Conservation (phyloP, 2,797 vertebrate genomes). For the Otolemur crassicaudatus region DNA sequence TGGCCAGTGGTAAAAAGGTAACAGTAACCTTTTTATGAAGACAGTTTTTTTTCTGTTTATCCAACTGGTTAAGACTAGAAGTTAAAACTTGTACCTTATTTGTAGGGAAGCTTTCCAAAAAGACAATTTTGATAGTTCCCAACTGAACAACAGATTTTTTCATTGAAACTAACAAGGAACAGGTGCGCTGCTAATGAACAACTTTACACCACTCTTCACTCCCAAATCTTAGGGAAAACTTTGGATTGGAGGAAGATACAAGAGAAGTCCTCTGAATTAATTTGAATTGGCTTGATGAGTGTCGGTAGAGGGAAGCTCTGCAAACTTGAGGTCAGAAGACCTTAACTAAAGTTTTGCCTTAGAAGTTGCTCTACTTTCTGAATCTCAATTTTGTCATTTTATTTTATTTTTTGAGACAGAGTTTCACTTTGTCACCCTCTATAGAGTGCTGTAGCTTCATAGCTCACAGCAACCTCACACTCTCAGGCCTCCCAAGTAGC, state of each 20-base stretch:
- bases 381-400: conserved; percentile 44
- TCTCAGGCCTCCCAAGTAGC: no score
- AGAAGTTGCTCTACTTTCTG: neutral
- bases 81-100: neutral
- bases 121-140: neutral
- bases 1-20: neutral
- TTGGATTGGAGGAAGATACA: neutral
- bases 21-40: neutral
- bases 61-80: neutral
- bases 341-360: neutral
- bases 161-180: neutral
- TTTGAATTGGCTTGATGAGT: neutral
- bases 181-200: neutral
- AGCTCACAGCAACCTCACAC: no score
- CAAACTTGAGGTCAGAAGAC: neutral
- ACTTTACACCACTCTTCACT: neutral
- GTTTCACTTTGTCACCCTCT: no score
- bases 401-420: neutral
- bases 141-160: neutral
- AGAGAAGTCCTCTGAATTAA: neutral
- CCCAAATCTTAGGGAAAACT: neutral
- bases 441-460: no score
- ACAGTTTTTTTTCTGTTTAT: neutral
- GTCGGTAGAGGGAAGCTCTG: neutral
- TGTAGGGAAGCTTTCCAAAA: neutral